Evolutionary conservation across 2,888 invertebrate genomes (phyloP).

Genomic region (Hymenopus coronatus): DNA sequence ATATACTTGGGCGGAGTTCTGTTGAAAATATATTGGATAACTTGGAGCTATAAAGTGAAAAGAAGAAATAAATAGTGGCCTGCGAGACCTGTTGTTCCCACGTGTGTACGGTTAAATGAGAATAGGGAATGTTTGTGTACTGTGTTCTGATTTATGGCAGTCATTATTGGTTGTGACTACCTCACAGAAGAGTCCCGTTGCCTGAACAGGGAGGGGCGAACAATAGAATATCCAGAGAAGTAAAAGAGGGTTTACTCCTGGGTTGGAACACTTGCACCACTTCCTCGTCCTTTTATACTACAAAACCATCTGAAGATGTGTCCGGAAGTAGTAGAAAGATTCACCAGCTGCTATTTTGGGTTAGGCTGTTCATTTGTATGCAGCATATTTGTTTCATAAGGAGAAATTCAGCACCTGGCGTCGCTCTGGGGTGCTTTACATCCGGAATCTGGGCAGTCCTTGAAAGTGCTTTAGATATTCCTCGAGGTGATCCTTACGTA

Average conservation of each 20-base stretch:
- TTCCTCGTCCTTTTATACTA: background rate
- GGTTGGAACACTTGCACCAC: background rate
- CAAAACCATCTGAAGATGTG: background rate
- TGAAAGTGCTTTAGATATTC: background rate
- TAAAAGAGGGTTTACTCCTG: background rate
- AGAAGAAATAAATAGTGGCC: too few relatives aligned
- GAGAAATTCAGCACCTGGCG: background rate
- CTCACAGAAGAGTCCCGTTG: background rate
- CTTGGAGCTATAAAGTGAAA: too few relatives aligned
- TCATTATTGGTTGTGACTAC: background rate
- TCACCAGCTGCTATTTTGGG: background rate
- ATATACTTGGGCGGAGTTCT: too few relatives aligned
- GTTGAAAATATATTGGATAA: too few relatives aligned
- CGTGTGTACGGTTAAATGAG: background rate
- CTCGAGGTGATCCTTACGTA: too few relatives aligned
- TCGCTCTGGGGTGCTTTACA: background rate
- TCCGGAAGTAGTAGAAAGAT: background rate
- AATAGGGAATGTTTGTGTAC: background rate
- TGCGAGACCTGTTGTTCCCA: too few relatives aligned
- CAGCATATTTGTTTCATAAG: background rate
- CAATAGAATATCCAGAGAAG: background rate
- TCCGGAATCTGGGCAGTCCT: background rate
- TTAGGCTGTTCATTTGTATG: background rate
- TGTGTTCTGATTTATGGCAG: background rate
- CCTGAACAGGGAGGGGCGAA: background rate